Evolutionary conservation across 2,797 vertebrate genomes (phyloP).

Genomic region (Orientallactaga sibirica): DNA sequence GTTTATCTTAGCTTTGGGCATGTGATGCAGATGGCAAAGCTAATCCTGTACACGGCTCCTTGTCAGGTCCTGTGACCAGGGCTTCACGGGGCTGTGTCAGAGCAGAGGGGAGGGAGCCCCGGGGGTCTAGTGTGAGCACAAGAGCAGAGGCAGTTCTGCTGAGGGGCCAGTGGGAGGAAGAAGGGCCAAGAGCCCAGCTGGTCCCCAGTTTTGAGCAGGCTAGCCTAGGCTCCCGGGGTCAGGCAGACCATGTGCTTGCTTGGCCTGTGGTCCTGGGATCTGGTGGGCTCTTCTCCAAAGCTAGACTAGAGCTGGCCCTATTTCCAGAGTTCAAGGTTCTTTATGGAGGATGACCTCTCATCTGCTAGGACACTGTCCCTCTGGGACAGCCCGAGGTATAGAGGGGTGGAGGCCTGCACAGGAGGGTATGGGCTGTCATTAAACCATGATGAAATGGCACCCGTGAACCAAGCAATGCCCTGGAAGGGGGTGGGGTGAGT

Average conservation of each 20-base stretch:
- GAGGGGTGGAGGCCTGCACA: no score
- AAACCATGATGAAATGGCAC: not conserved
- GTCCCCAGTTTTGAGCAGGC: not conserved
- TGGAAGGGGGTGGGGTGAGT: not conserved
- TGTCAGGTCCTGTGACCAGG: not conserved
- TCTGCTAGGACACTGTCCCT: not conserved
- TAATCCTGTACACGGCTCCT: not conserved
- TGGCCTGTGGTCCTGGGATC: not conserved
- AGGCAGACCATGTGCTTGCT: not conserved
- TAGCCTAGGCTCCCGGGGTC: not conserved
- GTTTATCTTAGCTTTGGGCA: not conserved
- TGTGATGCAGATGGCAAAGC: not conserved
- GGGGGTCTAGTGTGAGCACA: not conserved
- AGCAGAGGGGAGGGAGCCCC: not conserved
- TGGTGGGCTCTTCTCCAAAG: not conserved
- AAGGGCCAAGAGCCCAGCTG: not conserved
- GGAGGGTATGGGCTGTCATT: not conserved
- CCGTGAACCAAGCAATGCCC: not conserved
- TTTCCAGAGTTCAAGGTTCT: not conserved
- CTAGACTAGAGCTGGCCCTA: not conserved
- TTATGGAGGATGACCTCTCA: not conserved
- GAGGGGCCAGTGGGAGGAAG: not conserved
- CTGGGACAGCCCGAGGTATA: no score
- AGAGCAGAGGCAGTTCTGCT: no score
- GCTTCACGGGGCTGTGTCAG: accelerated